These are phyloP conservation scores for Trissoscelio sp. DNA, from an alignment of 2,888 invertebrate species.

Conservation along the genomic window DNA sequence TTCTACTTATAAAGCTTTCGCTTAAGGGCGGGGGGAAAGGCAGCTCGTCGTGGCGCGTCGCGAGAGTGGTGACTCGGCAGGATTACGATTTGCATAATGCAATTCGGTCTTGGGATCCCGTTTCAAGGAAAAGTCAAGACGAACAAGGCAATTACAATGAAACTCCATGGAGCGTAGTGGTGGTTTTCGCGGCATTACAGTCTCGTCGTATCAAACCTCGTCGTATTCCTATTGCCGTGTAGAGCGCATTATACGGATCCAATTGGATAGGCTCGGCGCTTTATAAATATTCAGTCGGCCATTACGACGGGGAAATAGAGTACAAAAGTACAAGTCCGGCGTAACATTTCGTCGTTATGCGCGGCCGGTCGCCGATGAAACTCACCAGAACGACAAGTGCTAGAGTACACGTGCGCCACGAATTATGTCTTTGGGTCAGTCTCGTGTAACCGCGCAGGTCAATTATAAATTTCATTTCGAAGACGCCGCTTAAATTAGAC, in stretches of 20 bases:
- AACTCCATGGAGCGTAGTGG: slow-evolving; percentile 80
- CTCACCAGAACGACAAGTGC: slow-evolving; percentile 8
- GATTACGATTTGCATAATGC: slow-evolving; percentile 83
- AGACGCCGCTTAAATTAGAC: background rate
- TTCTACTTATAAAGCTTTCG: slow-evolving; percentile 58
- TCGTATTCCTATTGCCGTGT: slow-evolving; percentile 59
- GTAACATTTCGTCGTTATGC: slow-evolving; percentile 20
- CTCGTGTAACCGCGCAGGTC: slow-evolving; percentile 61
- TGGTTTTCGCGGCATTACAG: slow-evolving; percentile 77
- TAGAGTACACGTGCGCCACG: slow-evolving; percentile 24
- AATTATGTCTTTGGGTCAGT: slow-evolving; percentile 67
- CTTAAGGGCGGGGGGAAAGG: slow-evolving; percentile 34
- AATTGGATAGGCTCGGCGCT: slow-evolving; percentile 70
- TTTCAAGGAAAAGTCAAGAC: slow-evolving; percentile 81
- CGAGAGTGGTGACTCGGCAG: slow-evolving; percentile 78
- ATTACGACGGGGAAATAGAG: slow-evolving; percentile 73
- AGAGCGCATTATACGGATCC: slow-evolving; percentile 61
- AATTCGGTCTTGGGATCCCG: slow-evolving; percentile 80
- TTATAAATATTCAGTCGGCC: slow-evolving; percentile 83
- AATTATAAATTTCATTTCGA: slow-evolving; percentile 15
- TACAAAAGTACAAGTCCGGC: slow-evolving; percentile 74
- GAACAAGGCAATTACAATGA: slow-evolving; percentile 83
- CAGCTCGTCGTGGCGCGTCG: slow-evolving; percentile 72
- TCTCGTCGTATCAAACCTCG: slow-evolving; percentile 68
- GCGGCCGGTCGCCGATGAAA: slow-evolving; percentile 9